Base-by-base conservation (phyloP, 2,797 vertebrate species). In the Cossypha dichroa region DNA sequence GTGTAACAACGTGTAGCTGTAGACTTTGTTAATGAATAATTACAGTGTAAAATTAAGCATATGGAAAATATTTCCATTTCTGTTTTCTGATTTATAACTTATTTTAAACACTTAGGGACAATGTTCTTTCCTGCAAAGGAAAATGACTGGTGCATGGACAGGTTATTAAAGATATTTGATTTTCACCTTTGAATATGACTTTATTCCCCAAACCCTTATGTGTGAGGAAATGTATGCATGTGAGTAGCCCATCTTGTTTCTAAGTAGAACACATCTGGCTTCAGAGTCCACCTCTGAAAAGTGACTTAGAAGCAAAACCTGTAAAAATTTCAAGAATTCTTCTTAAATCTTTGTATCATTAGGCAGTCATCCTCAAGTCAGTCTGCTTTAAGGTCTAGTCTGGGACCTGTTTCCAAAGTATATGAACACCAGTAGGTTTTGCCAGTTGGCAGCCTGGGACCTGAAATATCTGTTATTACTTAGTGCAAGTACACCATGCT, bases 371-470 rank as follows among this genome's bases (percentile, higher is more conserved):
- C 81, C 29, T 23, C 58, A 31, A 89, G 45, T 62, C 78, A 22
- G 43, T 34, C 86, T 90, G 93, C 72, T 31, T 51, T 55, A 69
- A 92, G 87, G 54, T 43, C 64, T 80, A 36, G 89, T 48, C 91
- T 80, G 81, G 84, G 86, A 87, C n/a, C 81, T 68, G 68, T 72
- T 92, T 93, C 82, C 78, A 75, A 72, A 83, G 58, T 55, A 48
- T 77, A 77, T 76, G 95, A 84, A 83, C 91, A 88, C 43, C 54
- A 51, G 66, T 22, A 58, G 62, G 43, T 58, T 91, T 89, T 91
- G 89, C 91, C 88, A 94, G 81, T 90, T 92, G 93, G 92, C 96
- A 93, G 81, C 78, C 31, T 34, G 68, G 84, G 94, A 77, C 49
- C 33, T 19, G 3, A 89, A 89, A 10, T 95, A 58, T 82, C 82